A percentile compares a stretch with the other conserved stretches of the same genome.
phyloP scores from a whole-genome alignment of 2,888 invertebrate genomes.

The Lampropteryx suffumata region DNA sequence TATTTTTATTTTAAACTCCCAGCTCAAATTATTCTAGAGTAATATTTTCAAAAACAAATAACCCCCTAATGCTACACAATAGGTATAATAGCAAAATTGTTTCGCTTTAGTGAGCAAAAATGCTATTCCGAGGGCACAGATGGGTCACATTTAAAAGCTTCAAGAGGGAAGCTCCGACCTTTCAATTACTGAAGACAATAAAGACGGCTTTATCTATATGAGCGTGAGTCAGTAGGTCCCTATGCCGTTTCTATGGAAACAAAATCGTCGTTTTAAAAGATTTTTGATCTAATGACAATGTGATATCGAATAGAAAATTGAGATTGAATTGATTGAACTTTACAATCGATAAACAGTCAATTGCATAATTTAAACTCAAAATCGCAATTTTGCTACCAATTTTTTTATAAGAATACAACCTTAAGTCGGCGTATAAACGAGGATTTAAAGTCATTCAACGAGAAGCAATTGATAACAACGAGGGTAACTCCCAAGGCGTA shows the following conservation, averaged over 20 bases:
- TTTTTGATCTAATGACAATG: too few relatives aligned
- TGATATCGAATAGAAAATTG: too few relatives aligned
- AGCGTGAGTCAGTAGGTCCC: constrained; percentile 35
- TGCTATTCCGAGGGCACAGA: constrained; percentile 60
- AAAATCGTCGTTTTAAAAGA: constrained; percentile 16
- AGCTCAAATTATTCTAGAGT: background rate
- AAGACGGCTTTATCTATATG: constrained; percentile 65
- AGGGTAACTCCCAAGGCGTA: constrained; percentile 35
- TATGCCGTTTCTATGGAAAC: constrained; percentile 25
- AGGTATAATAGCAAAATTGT: constrained; percentile 48
- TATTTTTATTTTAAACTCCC: too few relatives aligned
- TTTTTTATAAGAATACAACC: background rate
- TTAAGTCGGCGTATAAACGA: background rate
- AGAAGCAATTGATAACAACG: constrained; percentile 43
- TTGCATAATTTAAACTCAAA: too few relatives aligned
- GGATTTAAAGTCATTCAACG: background rate
- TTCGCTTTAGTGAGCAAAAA: constrained; percentile 52
- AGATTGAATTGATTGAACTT: too few relatives aligned
- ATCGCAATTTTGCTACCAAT: too few relatives aligned
- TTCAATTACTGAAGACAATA: constrained; percentile 79
- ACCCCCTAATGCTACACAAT: constrained; percentile 25
- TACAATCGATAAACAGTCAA: too few relatives aligned
- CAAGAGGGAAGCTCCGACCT: constrained; percentile 62
- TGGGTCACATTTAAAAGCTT: constrained; percentile 66
- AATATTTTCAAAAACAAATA: background rate